Base-by-base conservation (phyloP, 2,888 invertebrate species). In the Tiphia femorata region DNA sequence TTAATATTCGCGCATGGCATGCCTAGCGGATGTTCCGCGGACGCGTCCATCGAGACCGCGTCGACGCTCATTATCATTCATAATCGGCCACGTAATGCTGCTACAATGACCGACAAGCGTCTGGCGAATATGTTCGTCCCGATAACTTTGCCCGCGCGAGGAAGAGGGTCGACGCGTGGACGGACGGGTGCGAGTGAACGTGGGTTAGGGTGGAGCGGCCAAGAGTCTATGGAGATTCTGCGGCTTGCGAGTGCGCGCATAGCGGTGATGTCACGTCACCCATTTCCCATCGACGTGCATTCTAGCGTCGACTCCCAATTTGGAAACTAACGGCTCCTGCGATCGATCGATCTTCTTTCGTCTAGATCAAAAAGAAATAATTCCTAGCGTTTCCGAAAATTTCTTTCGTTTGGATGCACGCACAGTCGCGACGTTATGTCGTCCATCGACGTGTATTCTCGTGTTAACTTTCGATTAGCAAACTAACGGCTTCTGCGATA, bases 41-140 rank as follows among this genome's bases (percentile, higher is more conserved):
- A 64, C 60, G 38, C 58, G 42, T 52, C 52, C 20, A 53, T 57
- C 51, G n/a, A n/a, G n/a, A 53, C 54, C 52, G 50, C 62, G 63
- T 59, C 63, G 53, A 50, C 47, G 49, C 50, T 58, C 55, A 64
- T 67, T 70, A 61, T 60, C 62, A 70, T 67, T 72, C 65, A 62
- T 63, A 68, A 64, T 67, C 55, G 53, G 33, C 27, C 50, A 46
- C 49, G 54, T 50, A 49, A 54, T 30, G 62, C 54, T 54, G 59
- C 62, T 63, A 60, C 59, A 62, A 66, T 62, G 48, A 55, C 52
- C 57, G 64, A 58, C 62, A 53, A 43, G 52, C 56, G 30, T 41
- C 53, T 52, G 64, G 56, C 58, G 53, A 59, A 66, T 63, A 57
- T 60, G 48, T 50, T 43, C 47, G 20, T 35, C 6, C 12, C 14